Evolutionary conservation across 35 echinoderm and acorn worm genomes (phyloP).

Genomic region (Strongylocentrotus purpuratus): DNA sequence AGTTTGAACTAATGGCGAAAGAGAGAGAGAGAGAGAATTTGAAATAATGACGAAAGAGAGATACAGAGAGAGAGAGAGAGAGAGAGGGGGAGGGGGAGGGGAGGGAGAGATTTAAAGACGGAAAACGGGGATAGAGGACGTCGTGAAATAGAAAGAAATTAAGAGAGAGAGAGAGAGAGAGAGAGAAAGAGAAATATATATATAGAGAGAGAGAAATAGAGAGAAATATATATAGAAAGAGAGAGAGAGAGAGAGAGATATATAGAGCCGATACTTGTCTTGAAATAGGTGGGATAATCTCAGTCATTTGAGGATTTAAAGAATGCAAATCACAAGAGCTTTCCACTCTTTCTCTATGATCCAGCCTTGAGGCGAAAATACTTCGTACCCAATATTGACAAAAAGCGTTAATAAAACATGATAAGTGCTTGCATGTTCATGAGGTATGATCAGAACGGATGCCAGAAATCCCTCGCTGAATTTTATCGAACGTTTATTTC

Average conservation of each 20-base stretch:
- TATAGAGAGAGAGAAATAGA: no score
- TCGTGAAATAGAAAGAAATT: no score
- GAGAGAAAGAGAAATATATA: not conserved
- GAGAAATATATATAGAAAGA: no score
- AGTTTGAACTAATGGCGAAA: no score
- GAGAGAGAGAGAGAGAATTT: no score
- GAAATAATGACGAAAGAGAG: no score
- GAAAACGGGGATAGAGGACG: no score
- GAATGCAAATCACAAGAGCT: not conserved
- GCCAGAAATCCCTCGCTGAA: not conserved
- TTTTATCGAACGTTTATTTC: not conserved
- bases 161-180: not conserved
- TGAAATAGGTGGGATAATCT: not conserved
- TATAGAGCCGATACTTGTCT: no score
- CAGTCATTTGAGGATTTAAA: not conserved
- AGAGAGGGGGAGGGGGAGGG: no score
- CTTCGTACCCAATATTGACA: not conserved
- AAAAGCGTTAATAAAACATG: slow-evolving; percentile 13
- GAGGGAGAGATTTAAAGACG: no score
- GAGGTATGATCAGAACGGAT: not conserved
- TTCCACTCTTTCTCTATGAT: not conserved
- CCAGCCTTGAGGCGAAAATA: not conserved
- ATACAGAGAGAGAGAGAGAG: no score
- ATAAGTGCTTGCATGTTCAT: not conserved
- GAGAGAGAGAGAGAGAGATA: no score